Percentiles rank a stretch among this genome's conserved stretches.
These are phyloP conservation scores for Clistopyga incitator DNA, from an alignment of 2,888 invertebrate species.

Conservation along the genomic window DNA sequence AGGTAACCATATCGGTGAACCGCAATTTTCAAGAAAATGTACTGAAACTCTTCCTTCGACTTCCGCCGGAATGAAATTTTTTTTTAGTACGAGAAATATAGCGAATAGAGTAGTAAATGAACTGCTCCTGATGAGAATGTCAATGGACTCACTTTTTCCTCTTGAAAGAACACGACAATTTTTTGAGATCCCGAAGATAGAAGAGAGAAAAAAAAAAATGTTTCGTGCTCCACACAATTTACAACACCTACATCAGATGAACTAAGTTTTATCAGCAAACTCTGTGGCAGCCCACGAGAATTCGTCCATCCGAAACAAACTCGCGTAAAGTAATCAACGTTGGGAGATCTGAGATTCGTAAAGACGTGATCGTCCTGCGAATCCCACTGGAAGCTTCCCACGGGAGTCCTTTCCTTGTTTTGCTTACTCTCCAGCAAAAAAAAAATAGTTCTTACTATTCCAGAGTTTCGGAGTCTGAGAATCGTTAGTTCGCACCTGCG, in stretches of 20 bases:
- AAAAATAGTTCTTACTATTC: neutral
- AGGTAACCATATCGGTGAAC: neutral
- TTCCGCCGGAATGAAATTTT: neutral
- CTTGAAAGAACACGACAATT: neutral
- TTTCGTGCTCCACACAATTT: neutral
- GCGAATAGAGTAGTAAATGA: neutral
- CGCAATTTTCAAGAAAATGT: neutral
- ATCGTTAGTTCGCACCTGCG: slow-evolving; percentile 28
- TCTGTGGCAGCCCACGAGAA: slow-evolving; percentile 11
- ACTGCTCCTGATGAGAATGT: neutral
- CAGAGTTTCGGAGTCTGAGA: slow-evolving; percentile 7
- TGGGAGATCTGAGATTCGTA: slow-evolving; percentile 39
- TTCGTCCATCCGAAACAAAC: slow-evolving; percentile 33
- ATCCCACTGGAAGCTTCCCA: slow-evolving; percentile 2
- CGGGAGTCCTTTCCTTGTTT: neutral
- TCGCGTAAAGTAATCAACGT: slow-evolving; percentile 54
- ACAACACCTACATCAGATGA: neutral
- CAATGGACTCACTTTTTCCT: neutral
- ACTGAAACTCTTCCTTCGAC: neutral
- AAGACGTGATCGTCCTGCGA: slow-evolving; percentile 31
- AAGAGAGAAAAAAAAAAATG: no score
- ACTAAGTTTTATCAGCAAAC: slow-evolving; percentile 25
- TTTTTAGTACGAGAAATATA: neutral
- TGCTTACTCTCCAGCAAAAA: neutral
- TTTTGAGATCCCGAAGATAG: neutral